Conservation (phyloP, 2,797 vertebrate species). For the Lithobates sylvaticus region DNA sequence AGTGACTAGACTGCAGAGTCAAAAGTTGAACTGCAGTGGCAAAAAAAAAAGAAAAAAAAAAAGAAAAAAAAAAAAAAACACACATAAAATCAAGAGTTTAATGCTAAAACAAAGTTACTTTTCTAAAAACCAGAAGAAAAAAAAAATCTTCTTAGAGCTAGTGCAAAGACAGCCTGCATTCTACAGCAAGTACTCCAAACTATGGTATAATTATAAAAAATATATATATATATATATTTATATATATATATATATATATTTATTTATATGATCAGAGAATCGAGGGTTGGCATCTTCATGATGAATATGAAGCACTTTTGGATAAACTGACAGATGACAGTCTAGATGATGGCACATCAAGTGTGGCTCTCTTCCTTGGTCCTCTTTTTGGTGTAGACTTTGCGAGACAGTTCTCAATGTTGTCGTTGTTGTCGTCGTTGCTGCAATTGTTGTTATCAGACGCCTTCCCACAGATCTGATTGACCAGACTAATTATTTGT, state of each 20-base stretch:
- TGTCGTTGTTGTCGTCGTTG: slow-evolving; percentile 80
- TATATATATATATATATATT: slow-evolving; percentile 62
- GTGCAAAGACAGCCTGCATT: slow-evolving; percentile 99
- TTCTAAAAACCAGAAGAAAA: slow-evolving; percentile 90
- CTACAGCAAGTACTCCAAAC: slow-evolving; percentile 94
- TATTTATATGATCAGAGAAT: slow-evolving; percentile 74
- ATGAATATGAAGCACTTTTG: slow-evolving; percentile 86
- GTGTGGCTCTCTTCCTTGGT: slow-evolving; percentile 90
- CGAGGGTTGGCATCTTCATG: slow-evolving; percentile 80
- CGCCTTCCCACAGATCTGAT: slow-evolving; percentile 94
- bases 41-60: slow-evolving; percentile 70
- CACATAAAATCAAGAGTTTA: slow-evolving; percentile 83
- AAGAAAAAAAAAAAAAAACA: slow-evolving; percentile 60
- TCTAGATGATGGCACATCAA: slow-evolving; percentile 91
- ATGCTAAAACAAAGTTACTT: slow-evolving; percentile 93
- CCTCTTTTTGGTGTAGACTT: slow-evolving; percentile 93
- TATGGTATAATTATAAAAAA: slow-evolving; percentile 87
- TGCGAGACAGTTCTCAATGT: slow-evolving; percentile 85
- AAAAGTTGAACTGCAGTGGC: slow-evolving; percentile 80
- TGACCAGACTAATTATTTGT: slow-evolving; percentile 96
- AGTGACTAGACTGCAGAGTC: slow-evolving; percentile 81
- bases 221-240: slow-evolving; percentile 64
- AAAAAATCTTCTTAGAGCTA: slow-evolving; percentile 95
- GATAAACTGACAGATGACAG: slow-evolving; percentile 87
- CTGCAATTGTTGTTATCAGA: slow-evolving; percentile 78